These are phyloP conservation scores for Cartodere bifasciata DNA, from an alignment of 2,888 invertebrate genomes.

Conservation along the genomic window DNA sequence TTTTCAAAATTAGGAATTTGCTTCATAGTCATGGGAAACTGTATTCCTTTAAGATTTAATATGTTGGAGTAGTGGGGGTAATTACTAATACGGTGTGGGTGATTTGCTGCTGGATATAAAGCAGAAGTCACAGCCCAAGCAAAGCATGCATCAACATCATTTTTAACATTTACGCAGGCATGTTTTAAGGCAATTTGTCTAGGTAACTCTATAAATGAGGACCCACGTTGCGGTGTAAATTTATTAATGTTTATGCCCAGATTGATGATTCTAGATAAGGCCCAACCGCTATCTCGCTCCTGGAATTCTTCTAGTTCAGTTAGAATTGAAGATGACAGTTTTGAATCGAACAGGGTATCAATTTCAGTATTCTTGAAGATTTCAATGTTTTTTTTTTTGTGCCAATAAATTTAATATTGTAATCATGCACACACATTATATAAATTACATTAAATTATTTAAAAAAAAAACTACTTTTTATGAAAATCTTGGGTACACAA, in stretches of 20 bases:
- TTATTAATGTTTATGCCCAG: slow-evolving; percentile 18
- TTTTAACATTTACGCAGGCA: slow-evolving; percentile 15
- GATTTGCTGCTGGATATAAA: neutral
- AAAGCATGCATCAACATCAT: slow-evolving; percentile 17
- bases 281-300: slow-evolving; percentile 17
- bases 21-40: slow-evolving; percentile 8
- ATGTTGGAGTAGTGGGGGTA: slow-evolving; percentile 4
- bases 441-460: too few relatives aligned
- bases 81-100: slow-evolving; percentile 5
- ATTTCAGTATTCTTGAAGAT: too few relatives aligned
- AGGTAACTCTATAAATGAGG: slow-evolving; percentile 18
- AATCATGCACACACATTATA: too few relatives aligned
- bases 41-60: slow-evolving; percentile 3
- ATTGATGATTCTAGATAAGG: slow-evolving; percentile 14
- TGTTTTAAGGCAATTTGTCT: slow-evolving; percentile 11
- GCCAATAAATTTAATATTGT: too few relatives aligned
- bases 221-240: slow-evolving; percentile 15
- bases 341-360: too few relatives aligned
- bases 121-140: slow-evolving; percentile 13
- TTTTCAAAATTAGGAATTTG: slow-evolving; percentile 10
- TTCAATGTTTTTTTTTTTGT: too few relatives aligned
- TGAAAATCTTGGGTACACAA: too few relatives aligned
- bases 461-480: too few relatives aligned
- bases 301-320: slow-evolving; percentile 18
- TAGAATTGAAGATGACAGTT: slow-evolving; percentile 12